phyloP scores from a whole-genome alignment of 2,113 vertebrate species.

The Murina feae region DNA sequence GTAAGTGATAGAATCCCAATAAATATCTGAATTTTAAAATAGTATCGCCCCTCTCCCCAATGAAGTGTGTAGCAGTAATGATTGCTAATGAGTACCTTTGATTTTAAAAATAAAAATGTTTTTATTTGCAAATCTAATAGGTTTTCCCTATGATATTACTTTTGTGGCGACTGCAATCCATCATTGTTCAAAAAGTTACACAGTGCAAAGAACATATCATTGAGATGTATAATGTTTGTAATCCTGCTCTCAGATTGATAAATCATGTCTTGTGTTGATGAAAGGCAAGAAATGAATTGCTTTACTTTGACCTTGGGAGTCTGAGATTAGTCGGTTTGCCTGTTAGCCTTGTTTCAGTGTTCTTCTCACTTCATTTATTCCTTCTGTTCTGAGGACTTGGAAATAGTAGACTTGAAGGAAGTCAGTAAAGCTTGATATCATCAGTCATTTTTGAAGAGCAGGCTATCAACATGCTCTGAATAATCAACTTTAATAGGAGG shows the following conservation, averaged over 20 bases:
- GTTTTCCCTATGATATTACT: constrained; percentile 75
- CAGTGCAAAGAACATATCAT: constrained; percentile 80
- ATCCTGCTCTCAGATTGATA: constrained; percentile 79
- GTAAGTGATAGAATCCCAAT: not conserved
- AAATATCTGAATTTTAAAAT: constrained; percentile 30
- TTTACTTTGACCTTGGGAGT: constrained; percentile 82
- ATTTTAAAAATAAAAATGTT: constrained; percentile 1
- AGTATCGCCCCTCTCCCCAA: not conserved
- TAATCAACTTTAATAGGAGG: constrained; percentile 71
- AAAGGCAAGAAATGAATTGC: constrained; percentile 80
- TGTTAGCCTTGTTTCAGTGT: constrained; percentile 77
- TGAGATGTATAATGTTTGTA: constrained; percentile 85
- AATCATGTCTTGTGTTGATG: constrained; percentile 81
- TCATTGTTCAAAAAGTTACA: constrained; percentile 82
- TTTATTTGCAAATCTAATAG: constrained; percentile 71
- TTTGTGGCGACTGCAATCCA: constrained; percentile 64
- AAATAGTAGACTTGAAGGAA: constrained; percentile 60
- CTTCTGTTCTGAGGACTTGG: constrained; percentile 67
- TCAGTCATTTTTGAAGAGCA: constrained; percentile 71
- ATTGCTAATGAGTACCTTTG: not conserved
- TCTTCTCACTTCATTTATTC: constrained; percentile 83
- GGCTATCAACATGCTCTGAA: constrained; percentile 69
- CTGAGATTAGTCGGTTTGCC: constrained; percentile 80
- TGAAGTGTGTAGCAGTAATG: not conserved
- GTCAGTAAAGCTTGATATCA: constrained; percentile 67